phyloP scores from a whole-genome alignment of 2,888 invertebrate genomes.

The Tetragonisca angustula region DNA sequence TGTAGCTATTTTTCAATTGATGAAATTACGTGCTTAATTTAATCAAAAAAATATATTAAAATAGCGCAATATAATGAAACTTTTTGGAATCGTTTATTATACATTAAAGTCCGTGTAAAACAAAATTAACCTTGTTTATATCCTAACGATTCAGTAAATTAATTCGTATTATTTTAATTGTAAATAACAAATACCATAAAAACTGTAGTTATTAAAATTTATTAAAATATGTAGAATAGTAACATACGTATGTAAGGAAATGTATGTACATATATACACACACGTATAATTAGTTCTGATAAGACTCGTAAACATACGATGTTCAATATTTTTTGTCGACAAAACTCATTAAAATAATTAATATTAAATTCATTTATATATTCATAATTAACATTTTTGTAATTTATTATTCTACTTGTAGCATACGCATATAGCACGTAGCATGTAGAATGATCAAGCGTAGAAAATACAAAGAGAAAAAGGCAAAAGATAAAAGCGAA shows the following conservation, averaged over 20 bases:
- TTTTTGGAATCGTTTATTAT: not conserved
- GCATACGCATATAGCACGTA: not conserved
- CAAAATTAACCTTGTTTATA: not conserved
- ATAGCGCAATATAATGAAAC: not conserved
- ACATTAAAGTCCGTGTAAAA: no score
- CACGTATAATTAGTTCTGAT: no score
- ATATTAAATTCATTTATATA: not conserved
- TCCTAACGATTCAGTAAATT: not conserved
- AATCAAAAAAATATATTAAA: not conserved
- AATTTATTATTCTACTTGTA: constrained; percentile 3
- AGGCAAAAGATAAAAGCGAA: not conserved
- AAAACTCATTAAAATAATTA: not conserved
- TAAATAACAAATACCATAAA: not conserved
- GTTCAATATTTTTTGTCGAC: not conserved
- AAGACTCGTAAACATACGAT: not conserved
- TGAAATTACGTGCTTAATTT: not conserved
- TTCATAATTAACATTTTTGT: not conserved
- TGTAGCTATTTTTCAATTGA: no score
- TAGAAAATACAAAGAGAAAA: not conserved
- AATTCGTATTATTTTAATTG: no score
- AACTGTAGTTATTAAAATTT: not conserved
- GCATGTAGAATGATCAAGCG: not conserved
- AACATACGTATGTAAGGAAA: not conserved
- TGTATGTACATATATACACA: not conserved
- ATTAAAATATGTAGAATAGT: not conserved